These are phyloP conservation scores for Cyclophora punctaria DNA, from an alignment of 2,888 invertebrate genomes.

Conservation along the genomic window DNA sequence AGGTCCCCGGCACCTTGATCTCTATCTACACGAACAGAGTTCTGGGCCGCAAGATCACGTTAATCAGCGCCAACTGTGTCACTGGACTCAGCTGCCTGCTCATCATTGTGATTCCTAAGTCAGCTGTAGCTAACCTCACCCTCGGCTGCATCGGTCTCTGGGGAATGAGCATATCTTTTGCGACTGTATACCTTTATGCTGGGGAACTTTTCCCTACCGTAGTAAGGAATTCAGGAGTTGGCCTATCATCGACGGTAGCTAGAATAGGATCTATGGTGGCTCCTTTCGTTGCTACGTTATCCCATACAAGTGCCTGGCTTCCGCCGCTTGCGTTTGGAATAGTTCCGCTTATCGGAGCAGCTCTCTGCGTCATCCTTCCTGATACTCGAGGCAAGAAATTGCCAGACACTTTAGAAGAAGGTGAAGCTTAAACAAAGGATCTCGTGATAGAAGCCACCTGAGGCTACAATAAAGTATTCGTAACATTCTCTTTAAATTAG, in stretches of 20 bases:
- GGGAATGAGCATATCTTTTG: slow-evolving; percentile 88
- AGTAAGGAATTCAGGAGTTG: slow-evolving; percentile 89
- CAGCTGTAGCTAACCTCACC: slow-evolving; percentile 68
- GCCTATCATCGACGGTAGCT: slow-evolving; percentile 88
- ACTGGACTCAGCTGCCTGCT: slow-evolving; percentile 79
- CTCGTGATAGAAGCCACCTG: slow-evolving; percentile 6
- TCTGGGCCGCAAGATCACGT: slow-evolving; percentile 79
- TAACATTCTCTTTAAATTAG: slow-evolving; percentile 12
- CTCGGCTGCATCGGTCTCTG: slow-evolving; percentile 85
- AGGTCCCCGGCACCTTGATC: slow-evolving; percentile 77
- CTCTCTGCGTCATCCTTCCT: slow-evolving; percentile 80
- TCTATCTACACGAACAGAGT: slow-evolving; percentile 79
- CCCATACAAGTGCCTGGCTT: slow-evolving; percentile 71
- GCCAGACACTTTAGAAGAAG: slow-evolving; percentile 88
- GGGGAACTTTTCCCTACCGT: slow-evolving; percentile 94
- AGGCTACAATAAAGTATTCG: slow-evolving; percentile 24
- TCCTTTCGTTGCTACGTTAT: slow-evolving; percentile 85
- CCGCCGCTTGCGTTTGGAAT: slow-evolving; percentile 84
- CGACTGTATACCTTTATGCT: slow-evolving; percentile 89
- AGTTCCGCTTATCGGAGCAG: slow-evolving; percentile 80
- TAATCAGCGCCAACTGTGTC: slow-evolving; percentile 78
- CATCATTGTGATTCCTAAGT: slow-evolving; percentile 72
- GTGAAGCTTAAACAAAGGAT: slow-evolving; percentile 67
- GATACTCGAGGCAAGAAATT: slow-evolving; percentile 85
- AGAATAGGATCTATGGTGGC: slow-evolving; percentile 90